phyloP scores from a whole-genome alignment of 1,140 invertebrate species.

The Fragariocoptes setiger region DNA sequence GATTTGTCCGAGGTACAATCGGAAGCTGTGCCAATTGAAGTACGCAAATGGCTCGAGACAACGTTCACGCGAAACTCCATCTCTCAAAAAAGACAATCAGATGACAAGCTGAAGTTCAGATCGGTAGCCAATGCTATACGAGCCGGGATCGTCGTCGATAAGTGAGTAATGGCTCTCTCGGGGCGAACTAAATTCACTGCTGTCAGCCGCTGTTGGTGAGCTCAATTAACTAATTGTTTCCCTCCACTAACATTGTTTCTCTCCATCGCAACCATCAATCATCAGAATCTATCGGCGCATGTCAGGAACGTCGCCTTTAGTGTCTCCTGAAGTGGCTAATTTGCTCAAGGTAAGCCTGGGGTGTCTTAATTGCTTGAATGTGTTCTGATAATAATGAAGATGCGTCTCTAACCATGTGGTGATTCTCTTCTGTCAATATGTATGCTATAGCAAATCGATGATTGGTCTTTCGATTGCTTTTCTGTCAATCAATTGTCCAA shows the following conservation, averaged over 20 bases:
- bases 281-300: conserved; percentile 49
- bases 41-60: conserved; percentile 78
- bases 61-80: conserved; percentile 72
- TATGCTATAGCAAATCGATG: conserved; percentile 32
- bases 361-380: no score
- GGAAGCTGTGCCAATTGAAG: conserved; percentile 71
- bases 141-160: conserved; percentile 84
- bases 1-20: conserved; percentile 78
- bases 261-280: no score
- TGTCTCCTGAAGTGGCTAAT: conserved; percentile 52
- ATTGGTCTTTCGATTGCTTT: conserved; percentile 87
- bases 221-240: conserved; percentile 1
- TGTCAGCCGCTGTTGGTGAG: no score
- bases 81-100: conserved; percentile 26
- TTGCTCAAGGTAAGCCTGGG: conserved; percentile 40
- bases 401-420: no score
- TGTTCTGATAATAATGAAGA: no score
- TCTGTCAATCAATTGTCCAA: conserved; percentile 45
- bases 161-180: conserved; percentile 18
- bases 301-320: conserved; percentile 41
- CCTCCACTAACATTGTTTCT: conserved; percentile 1
- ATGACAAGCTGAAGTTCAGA: conserved; percentile 34
- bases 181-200: no score
- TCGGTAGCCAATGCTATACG: conserved; percentile 88
- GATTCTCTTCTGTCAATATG: background rate